Base-by-base conservation (phyloP, 2,888 invertebrate genomes). In the Cerastis rubricosa region DNA sequence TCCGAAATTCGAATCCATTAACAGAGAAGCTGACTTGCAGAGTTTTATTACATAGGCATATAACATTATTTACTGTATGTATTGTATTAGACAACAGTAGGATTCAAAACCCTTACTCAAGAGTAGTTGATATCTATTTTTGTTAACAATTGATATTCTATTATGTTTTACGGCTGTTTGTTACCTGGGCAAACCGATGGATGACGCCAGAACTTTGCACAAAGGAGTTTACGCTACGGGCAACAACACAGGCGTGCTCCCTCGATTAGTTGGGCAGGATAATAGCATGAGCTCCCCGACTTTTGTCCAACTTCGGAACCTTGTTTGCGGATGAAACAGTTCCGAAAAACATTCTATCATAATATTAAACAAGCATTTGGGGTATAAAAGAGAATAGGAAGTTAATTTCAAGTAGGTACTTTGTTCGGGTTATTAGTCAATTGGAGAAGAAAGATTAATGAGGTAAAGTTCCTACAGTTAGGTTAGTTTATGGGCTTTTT, bases 241-340 rank as follows among this genome's bases (percentile, higher is more conserved):
- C 45, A 84, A 77, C 76, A 76, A 85, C 69, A 74, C 61, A 22
- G 61, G 51, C 81, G 35, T 78, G 74, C 82, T 75, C 67, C 66
- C 57, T 61, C 70, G 85, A 86, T 84, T 80, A 85, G 85, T 77
- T 83, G 51, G 71, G 65, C 51, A 76, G 82, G 77, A 84, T 85
- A 80, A 86, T 86, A 78, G 75, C 78, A 71, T 84, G 77, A 85
- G 73, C 71, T 73, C 77, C 57, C 67, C 68, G 74, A 81, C 68
- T 85, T 85, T 83, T 59, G 68, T 65, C 61, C 35, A 85, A 83
- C 76, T 85, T 81, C 19, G 63, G 73, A 65, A 61, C 61, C 54
- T 63, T 71, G 82, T 83, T 80, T 71, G 65, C 51, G 51, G 51
- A 85, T 64, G 69, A 72, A 85, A 85, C 65, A 40, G 71, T 80